phyloP scores from a whole-genome alignment of 2,888 invertebrate species.

The Phalangium opilio region DNA sequence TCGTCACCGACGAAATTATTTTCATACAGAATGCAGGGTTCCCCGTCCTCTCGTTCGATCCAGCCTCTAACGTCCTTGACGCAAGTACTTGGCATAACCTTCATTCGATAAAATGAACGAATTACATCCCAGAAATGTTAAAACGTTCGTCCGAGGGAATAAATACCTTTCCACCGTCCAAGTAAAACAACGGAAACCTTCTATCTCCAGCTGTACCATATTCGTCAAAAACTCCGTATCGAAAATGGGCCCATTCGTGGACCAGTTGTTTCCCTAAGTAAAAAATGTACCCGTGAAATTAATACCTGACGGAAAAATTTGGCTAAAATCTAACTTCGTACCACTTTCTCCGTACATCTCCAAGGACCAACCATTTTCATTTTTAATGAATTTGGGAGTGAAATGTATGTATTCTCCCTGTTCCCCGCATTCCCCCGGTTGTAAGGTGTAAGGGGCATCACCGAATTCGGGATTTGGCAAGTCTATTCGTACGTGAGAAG shows the following conservation, averaged over 20 bases:
- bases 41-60: constrained; percentile 18
- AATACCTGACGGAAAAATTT: too few species aligned
- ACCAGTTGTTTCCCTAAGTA: constrained; percentile 19
- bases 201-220: constrained; percentile 21
- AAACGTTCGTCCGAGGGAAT: too few species aligned
- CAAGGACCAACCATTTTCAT: constrained; percentile 11
- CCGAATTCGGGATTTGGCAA: constrained; percentile 38
- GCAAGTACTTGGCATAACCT: constrained; percentile 22
- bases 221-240: constrained; percentile 27
- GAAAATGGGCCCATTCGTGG: constrained; percentile 25
- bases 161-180: constrained; percentile 17
- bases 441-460: constrained; percentile 43
- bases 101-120: neutral
- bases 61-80: constrained; percentile 20
- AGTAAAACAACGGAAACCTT: constrained; percentile 19
- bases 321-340: constrained; percentile 3
- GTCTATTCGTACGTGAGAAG: constrained; percentile 38
- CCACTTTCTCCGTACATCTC: constrained; percentile 20
- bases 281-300: too few species aligned
- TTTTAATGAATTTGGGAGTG: constrained; percentile 22
- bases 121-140: too few species aligned
- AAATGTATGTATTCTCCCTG: constrained; percentile 43
- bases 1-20: constrained; percentile 14
- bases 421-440: constrained; percentile 43
- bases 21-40: constrained; percentile 16